phyloP scores from a whole-genome alignment of 2,888 invertebrate genomes.

The Rhynchonema sp. region DNA sequence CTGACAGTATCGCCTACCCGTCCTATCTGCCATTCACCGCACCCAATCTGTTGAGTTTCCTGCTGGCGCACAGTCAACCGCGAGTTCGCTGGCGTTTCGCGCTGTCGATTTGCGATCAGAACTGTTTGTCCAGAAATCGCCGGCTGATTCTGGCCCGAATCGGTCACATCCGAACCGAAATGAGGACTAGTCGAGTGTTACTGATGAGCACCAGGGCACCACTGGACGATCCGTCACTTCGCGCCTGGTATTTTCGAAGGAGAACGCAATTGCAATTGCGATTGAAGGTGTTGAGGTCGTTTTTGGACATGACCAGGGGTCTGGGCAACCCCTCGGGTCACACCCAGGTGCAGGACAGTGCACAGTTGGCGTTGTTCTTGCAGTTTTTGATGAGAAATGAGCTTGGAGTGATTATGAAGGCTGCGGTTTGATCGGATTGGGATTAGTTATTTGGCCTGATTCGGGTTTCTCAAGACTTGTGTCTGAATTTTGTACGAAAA shows the following conservation, averaged over 20 bases:
- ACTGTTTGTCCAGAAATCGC: background rate
- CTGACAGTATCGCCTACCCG: background rate
- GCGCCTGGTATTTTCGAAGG: background rate
- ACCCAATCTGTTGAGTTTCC: background rate
- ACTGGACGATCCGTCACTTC: background rate
- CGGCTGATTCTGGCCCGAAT: background rate
- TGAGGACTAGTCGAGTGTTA: background rate
- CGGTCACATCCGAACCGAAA: background rate
- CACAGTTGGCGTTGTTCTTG: background rate
- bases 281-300: background rate
- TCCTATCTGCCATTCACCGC: background rate
- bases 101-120: background rate
- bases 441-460: background rate
- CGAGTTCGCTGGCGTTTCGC: background rate
- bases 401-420: background rate
- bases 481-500: too few relatives aligned
- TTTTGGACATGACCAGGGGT: background rate
- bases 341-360: background rate
- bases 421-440: background rate
- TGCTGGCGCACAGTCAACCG: background rate
- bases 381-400: background rate
- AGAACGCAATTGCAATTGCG: background rate
- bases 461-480: too few relatives aligned
- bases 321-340: background rate
- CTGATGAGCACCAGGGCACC: too few relatives aligned